Evolutionary conservation across 2,888 invertebrate species (phyloP), one percentile per base, ranked within the genome.

Genomic region (Anticlea derivata): DNA sequence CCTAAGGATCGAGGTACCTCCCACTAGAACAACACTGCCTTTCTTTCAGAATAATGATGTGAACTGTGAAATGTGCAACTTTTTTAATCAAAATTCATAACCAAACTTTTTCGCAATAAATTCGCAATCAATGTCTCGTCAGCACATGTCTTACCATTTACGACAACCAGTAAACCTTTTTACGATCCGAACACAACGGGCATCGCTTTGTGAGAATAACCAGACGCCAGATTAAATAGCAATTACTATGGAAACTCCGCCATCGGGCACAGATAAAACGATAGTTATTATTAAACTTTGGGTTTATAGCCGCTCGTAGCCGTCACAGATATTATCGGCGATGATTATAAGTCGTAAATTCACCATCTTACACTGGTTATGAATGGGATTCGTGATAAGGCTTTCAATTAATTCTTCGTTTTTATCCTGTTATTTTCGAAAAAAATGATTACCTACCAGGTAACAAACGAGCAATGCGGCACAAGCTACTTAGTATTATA

Each of bases 261-360:
- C 20, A n/a, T 33, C 5, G 12, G n/a, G 23, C 33, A 26, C 31
- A 31, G 33, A 27, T 7, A 7, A 20, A 7, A 7, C 6, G 6
- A 8, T 24, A 46, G 46, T 38, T 37, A n/a, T 4, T 22, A 30
- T 31, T 5, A 33, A 44, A 34, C 26, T 27, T 44, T 27, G 23
- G 13, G 41, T 41, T 51, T 51, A 51, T 51, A 24, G 40, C 17
- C 27, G 11, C 17, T 41, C 35, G 29, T 30, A 24, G 30, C 44
- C 8, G 29, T 24, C 24, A 50, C 47, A 44, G 45, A 58, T 51
- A 51, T 58, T 50, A 58, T 57, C 60, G 41, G 33, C 33, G 46
- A 61, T 60, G 59, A 66, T 57, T 61, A 65, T 58, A 51, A 57
- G 55, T 49, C 53, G 35, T 54, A 55, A 60, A 58, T 63, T 49